Conservation (phyloP, 2,113 vertebrate genomes). For the Apteryx mantelli region DNA sequence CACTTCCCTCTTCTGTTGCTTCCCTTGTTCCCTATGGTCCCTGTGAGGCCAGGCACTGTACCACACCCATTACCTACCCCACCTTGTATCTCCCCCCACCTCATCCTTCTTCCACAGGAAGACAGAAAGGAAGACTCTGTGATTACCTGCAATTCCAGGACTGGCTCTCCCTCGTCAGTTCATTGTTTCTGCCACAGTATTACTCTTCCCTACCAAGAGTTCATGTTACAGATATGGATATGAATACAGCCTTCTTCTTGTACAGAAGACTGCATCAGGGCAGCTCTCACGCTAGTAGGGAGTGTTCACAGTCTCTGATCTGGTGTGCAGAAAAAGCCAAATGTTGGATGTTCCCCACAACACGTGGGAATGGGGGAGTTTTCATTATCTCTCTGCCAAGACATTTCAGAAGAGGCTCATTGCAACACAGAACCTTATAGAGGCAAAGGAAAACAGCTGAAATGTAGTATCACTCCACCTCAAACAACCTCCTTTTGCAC, state of each 20-base stretch:
- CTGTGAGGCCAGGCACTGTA: rapidly evolving
- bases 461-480: background rate
- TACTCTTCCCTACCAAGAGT: background rate
- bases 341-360: background rate
- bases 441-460: background rate
- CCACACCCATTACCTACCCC: background rate
- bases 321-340: rapidly evolving
- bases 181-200: background rate
- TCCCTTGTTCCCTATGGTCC: background rate
- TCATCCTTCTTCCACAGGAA: background rate
- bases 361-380: background rate
- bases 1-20: background rate
- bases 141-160: conserved; percentile 18
- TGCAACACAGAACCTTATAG: background rate
- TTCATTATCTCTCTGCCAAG: background rate
- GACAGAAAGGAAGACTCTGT: background rate
- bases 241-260: background rate
- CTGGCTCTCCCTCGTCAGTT: background rate
- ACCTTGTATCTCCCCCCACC: background rate
- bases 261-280: background rate
- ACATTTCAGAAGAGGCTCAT: background rate
- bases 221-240: rapidly evolving
- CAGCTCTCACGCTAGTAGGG: background rate
- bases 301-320: background rate
- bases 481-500: background rate